Conservation (phyloP, 1,140 invertebrate species). For the Oryctes rhinoceros region DNA sequence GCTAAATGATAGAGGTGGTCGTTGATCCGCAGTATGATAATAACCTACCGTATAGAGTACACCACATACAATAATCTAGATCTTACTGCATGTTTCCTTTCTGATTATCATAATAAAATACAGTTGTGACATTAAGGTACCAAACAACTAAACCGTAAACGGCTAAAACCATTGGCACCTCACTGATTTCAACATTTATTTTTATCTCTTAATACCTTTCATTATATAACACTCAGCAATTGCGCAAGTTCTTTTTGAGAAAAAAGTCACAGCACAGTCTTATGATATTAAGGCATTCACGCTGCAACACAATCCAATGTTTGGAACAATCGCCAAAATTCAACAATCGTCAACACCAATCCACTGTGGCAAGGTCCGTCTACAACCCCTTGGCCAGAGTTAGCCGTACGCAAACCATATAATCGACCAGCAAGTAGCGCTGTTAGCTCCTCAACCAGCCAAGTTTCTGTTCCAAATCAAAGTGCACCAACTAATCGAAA, state of each 20-base stretch:
- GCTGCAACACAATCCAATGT: neutral
- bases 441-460: neutral
- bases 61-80: too few relatives aligned
- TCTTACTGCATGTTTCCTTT: too few relatives aligned
- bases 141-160: too few relatives aligned
- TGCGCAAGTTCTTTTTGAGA: neutral
- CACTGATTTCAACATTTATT: too few relatives aligned
- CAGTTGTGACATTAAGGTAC: too few relatives aligned
- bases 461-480: constrained; percentile 6
- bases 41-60: too few relatives aligned
- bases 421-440: neutral
- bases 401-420: constrained; percentile 7
- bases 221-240: neutral
- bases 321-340: constrained; percentile 16
- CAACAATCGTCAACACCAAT: constrained; percentile 1
- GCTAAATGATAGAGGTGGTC: too few relatives aligned
- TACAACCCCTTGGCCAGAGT: constrained; percentile 30
- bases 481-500: neutral
- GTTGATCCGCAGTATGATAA: too few relatives aligned
- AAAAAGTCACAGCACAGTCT: too few relatives aligned
- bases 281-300: neutral
- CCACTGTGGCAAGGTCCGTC: neutral
- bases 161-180: too few relatives aligned
- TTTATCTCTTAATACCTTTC: neutral
- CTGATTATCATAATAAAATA: too few relatives aligned